Evolutionary conservation across 2,113 vertebrate species (phyloP), one percentile per base, ranked within the genome.

Genomic region (Camarhynchus parvulus): DNA sequence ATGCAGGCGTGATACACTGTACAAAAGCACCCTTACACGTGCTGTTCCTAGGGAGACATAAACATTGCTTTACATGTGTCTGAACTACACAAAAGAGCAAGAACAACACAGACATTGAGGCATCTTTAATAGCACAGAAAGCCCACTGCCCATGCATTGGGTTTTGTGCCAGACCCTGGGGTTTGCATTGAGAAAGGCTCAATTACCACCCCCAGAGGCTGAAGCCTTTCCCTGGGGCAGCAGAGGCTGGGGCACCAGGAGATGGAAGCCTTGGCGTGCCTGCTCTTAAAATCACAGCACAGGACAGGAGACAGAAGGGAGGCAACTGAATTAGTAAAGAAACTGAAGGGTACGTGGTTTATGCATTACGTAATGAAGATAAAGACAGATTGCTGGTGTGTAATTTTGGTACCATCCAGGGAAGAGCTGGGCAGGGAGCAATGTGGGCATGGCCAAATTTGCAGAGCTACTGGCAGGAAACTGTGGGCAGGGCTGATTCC

Each of bases 201-300:
- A 0, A 2, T 44, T 22, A 46, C 15, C 59, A 69, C 12, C 4
- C 18, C 6, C n/a, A 33, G 56, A 22, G 23, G 15, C 27, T 56
- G 73, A 67, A 86, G 27, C 3, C 3, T 75, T 67, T 61, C 76
- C 2, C 1, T 33, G 70, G 58, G 70, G 16, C 74, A 49, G 8
- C 10, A 3, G 13, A 39, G 62, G 20, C 18, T 42, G 56, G 61
- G 41, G 27, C 10, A 3, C 11, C 0, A 0, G 53, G 28, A 52
- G 27, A 15, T 0, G 0, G 39, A 19, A 79, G 1, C 18, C 41
- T 33, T 42, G 13, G 11, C 35, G 11, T n/a, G 6, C 33, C 64
- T 69, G 49, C 47, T 82, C 41, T 35, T 68, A 64, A 75, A 91
- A 66, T 64, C n/a, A 15, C 30, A 50, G 7, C 2, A 33, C 41